These are phyloP conservation scores for Aurelia aurita DNA, from an alignment of 30 jellyfish, hydroid and myxozoan genomes.

Conservation along the genomic window DNA sequence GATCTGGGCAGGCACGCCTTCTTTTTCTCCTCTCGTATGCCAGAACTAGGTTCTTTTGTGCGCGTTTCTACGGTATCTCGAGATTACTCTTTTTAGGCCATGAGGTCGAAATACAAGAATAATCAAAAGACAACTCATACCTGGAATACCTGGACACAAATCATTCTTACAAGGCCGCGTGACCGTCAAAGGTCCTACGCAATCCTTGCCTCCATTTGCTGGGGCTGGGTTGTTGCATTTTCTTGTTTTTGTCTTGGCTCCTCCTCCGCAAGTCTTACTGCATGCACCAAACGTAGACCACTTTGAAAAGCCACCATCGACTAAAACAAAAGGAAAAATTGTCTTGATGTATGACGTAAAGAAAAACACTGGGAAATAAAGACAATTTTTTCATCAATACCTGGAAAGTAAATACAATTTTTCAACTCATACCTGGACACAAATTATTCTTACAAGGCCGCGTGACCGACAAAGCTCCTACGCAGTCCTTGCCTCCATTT, in stretches of 20 bases:
- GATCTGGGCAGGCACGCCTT: too few relatives aligned
- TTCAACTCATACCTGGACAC: constrained; percentile 52
- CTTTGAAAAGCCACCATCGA: constrained; percentile 31
- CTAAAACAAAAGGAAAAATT: background rate
- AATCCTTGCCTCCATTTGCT: constrained; percentile 44
- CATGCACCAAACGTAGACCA: constrained; percentile 37
- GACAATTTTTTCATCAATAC: too few relatives aligned
- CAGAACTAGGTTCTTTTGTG: too few relatives aligned
- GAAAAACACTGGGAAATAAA: too few relatives aligned
- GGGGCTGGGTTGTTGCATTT: constrained; percentile 41
- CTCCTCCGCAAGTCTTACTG: constrained; percentile 59
- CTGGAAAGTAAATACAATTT: too few relatives aligned
- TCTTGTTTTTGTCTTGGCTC: constrained; percentile 1
- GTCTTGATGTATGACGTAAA: too few relatives aligned
- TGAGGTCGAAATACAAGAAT: too few relatives aligned
- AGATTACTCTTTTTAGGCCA: too few relatives aligned
- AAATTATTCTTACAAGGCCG: constrained; percentile 34
- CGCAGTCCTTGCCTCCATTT: constrained; percentile 13
- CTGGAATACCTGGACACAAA: constrained; percentile 64
- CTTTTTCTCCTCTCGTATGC: too few relatives aligned
- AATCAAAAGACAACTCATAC: background rate
- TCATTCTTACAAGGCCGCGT: constrained; percentile 31
- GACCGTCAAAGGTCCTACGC: constrained; percentile 22
- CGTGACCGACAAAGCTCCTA: constrained; percentile 2
- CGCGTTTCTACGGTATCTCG: too few relatives aligned